Percentiles rank a stretch among this genome's conserved stretches.
These are phyloP conservation scores for Festucalex cinctus DNA, from an alignment of 2,113 vertebrate species.

Conservation along the genomic window DNA sequence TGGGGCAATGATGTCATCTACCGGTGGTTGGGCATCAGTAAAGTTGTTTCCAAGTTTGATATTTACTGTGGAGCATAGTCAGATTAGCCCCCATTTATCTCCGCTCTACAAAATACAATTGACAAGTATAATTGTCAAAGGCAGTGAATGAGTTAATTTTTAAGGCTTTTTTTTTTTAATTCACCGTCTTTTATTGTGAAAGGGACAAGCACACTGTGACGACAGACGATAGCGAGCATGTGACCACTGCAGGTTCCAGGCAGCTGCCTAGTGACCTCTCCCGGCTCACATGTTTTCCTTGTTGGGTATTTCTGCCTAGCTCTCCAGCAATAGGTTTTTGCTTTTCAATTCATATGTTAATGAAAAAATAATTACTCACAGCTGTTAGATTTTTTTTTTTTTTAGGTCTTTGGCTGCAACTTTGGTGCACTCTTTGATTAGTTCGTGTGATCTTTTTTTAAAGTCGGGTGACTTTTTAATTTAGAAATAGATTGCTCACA, in stretches of 20 bases:
- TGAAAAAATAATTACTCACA: slow-evolving; percentile 40
- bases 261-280: slow-evolving; percentile 30
- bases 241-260: slow-evolving; percentile 10
- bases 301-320: slow-evolving; percentile 13
- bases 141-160: too few relatives aligned
- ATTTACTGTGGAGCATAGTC: too few relatives aligned
- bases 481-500: too few relatives aligned
- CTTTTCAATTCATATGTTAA: slow-evolving; percentile 49
- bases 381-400: slow-evolving; percentile 32
- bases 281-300: slow-evolving; percentile 19
- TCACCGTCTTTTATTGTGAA: not conserved
- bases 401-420: slow-evolving; percentile 26
- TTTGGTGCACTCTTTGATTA: slow-evolving; percentile 10
- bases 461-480: not conserved
- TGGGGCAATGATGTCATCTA: too few relatives aligned
- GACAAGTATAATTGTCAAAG: too few relatives aligned
- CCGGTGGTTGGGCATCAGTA: too few relatives aligned
- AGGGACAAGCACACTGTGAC: not conserved
- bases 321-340: slow-evolving; percentile 28
- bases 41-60: too few relatives aligned
- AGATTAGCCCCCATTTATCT: too few relatives aligned
- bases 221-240: not conserved
- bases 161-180: too few relatives aligned
- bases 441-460: not conserved
- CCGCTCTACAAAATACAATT: too few relatives aligned